Base-by-base conservation (phyloP, 2,888 invertebrate species). In the Dugesia japonica region DNA sequence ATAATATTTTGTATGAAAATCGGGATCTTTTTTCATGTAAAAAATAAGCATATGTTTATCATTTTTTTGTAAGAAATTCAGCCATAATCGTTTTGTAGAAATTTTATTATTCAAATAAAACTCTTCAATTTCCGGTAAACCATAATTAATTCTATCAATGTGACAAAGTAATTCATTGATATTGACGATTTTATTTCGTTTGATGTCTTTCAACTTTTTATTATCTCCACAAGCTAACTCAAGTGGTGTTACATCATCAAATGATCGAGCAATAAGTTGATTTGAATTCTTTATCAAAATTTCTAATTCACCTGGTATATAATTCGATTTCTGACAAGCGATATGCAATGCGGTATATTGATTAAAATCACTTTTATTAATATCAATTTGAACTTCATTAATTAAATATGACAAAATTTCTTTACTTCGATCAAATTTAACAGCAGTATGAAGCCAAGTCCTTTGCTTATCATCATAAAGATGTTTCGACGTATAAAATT, bases 401-500 rank as follows among this genome's bases (percentile, higher is more conserved):
- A 56, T n/a, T 9, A 56, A n/a, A n/a, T 9, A 56, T n/a, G n/a
- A 20, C 4, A 56, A n/a, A 23, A 56, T 56, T n/a, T 56, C n/a
- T n/a, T 13, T 13, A n/a, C n/a, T n/a, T n/a, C 56, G 4, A 23
- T 56, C 17, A n/a, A 9, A 56, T 56, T n/a, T 56, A 20, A 56
- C 56, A n/a, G 56, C 56, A 56, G 17, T 56, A 56, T 56, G 56
- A 56, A 56, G 56, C 56, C 56, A 56, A n/a, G 56, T 56, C 23
- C 17, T 56, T 20, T 56, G 9, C 17, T 56, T 23, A 13, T 56
- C 56, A 56, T 56, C 56, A 20, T n/a, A 23, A 1, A 56, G n/a
- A n/a, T 56, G 56, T 4, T n/a, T 20, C 17, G 4, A 1, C 17
- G 4, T 56, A 56, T 56, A 56, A n/a, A 56, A 56, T 56, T n/a